Evolutionary conservation across 2,113 vertebrate genomes (phyloP).

Genomic region (Thunnus maccoyii): DNA sequence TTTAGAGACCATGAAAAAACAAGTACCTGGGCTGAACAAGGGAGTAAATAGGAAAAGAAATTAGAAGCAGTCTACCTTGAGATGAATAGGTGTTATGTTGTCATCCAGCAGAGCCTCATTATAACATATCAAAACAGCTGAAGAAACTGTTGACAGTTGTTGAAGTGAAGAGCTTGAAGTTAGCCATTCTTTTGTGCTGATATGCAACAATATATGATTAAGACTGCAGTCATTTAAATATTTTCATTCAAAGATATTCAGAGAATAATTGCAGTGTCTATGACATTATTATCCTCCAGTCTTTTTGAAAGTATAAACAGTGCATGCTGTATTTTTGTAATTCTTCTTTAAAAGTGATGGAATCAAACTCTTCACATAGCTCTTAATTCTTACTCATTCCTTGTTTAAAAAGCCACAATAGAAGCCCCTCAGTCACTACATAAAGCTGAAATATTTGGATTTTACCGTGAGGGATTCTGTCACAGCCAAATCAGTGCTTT

Average conservation of each 20-base stretch:
- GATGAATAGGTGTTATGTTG: slow-evolving; percentile 66
- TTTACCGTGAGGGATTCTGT: slow-evolving; percentile 18
- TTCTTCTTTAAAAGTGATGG: slow-evolving; percentile 1
- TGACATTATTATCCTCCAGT: slow-evolving; percentile 13
- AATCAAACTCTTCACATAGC: slow-evolving; percentile 1
- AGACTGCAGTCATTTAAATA: slow-evolving; percentile 12
- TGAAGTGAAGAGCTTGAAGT: slow-evolving; percentile 61
- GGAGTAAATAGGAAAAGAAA: slow-evolving; percentile 61
- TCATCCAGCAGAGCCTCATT: slow-evolving; percentile 73
- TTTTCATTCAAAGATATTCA: not conserved
- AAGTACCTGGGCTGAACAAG: slow-evolving; percentile 37
- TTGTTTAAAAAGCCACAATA: not conserved
- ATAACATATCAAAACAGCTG: slow-evolving; percentile 56
- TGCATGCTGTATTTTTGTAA: slow-evolving; percentile 12
- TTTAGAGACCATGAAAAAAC: slow-evolving; percentile 60
- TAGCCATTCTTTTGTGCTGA: slow-evolving; percentile 3
- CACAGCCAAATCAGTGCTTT: slow-evolving; percentile 20
- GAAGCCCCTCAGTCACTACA: slow-evolving; percentile 10
- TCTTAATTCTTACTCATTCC: not conserved
- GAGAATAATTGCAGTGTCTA: slow-evolving; percentile 28
- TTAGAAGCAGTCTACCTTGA: slow-evolving; percentile 42
- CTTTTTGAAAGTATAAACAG: not conserved
- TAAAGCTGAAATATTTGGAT: slow-evolving; percentile 3
- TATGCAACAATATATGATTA: slow-evolving; percentile 34
- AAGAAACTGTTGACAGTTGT: slow-evolving; percentile 54